A percentile compares a stretch with the other conserved stretches of the same genome.
These are phyloP conservation scores for Meiosimyza decipiens DNA, from an alignment of 2,888 invertebrate species.

Conservation along the genomic window DNA sequence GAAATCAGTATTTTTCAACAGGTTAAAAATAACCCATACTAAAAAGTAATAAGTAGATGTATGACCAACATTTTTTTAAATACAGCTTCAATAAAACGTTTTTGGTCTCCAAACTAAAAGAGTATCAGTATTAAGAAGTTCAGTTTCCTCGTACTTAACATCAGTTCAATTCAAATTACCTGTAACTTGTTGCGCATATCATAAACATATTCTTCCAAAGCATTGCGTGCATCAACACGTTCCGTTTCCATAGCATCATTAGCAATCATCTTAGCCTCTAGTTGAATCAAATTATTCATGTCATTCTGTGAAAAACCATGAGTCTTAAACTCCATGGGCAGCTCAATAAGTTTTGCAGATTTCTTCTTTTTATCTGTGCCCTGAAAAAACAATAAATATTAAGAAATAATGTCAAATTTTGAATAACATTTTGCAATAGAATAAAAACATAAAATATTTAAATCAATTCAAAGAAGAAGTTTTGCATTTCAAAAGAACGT, in stretches of 20 bases:
- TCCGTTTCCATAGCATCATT: conserved; percentile 95
- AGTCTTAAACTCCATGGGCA: conserved; percentile 83
- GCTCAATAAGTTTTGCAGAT: conserved; percentile 82
- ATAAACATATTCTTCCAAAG: conserved; percentile 98
- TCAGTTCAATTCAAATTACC: conserved; percentile 34
- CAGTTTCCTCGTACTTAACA: too few species aligned
- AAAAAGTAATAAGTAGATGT: too few species aligned
- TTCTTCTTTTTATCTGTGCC: conserved; percentile 80
- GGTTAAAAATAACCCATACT: too few species aligned
- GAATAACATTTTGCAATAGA: neutral
- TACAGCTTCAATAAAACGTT: too few species aligned
- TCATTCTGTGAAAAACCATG: conserved; percentile 79
- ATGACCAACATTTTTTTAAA: too few species aligned
- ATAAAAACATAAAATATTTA: neutral
- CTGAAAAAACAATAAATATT: conserved; percentile 45
- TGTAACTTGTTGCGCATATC: conserved; percentile 91
- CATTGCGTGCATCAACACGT: conserved; percentile 94
- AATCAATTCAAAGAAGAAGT: conserved; percentile 23
- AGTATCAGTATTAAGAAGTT: too few species aligned
- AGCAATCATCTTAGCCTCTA: conserved; percentile 85
- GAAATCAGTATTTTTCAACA: too few species aligned
- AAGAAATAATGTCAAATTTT: conserved; percentile 28
- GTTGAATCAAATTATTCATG: conserved; percentile 80
- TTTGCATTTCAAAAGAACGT: conserved; percentile 11
- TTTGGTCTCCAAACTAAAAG: too few species aligned